Conservation (phyloP, 2,888 invertebrate species). For the Electrophaes corylata region DNA sequence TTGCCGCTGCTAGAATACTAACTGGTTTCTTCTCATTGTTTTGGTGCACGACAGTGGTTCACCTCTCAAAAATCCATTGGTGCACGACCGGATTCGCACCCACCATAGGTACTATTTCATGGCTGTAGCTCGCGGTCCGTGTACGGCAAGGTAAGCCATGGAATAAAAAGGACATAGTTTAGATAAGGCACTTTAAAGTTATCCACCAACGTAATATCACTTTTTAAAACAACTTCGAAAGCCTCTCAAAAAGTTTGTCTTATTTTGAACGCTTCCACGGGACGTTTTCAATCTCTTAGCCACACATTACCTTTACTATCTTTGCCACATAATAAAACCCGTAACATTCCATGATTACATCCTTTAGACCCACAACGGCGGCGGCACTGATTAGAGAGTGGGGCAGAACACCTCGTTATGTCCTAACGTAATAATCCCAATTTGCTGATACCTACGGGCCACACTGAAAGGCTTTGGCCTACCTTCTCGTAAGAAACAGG, state of each 20-base stretch:
- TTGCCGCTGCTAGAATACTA: too few relatives aligned
- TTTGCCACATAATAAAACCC: constrained; percentile 38
- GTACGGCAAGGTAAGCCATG: too few relatives aligned
- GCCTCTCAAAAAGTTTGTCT: not conserved
- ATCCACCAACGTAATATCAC: not conserved
- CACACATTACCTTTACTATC: constrained; percentile 28
- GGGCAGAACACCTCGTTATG: constrained; percentile 43
- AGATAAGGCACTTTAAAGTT: too few relatives aligned
- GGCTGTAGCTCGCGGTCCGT: too few relatives aligned
- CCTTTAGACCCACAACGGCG: constrained; percentile 27
- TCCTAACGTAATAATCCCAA: constrained; percentile 43
- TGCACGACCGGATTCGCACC: too few relatives aligned
- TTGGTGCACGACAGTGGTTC: too few relatives aligned
- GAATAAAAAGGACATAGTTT: too few relatives aligned
- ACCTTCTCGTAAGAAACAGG: not conserved
- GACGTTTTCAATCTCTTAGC: constrained; percentile 27
- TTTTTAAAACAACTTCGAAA: not conserved
- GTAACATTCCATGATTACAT: constrained; percentile 34
- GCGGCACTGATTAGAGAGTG: constrained; percentile 40
- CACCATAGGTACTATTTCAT: too few relatives aligned
- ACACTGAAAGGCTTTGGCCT: constrained; percentile 23
- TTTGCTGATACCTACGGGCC: constrained; percentile 42
- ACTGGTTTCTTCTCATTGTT: too few relatives aligned
- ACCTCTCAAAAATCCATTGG: too few relatives aligned
- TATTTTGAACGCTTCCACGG: constrained; percentile 2